Evolutionary conservation across 2,888 invertebrate species (phyloP).

Genomic region (Euclidia mi): DNA sequence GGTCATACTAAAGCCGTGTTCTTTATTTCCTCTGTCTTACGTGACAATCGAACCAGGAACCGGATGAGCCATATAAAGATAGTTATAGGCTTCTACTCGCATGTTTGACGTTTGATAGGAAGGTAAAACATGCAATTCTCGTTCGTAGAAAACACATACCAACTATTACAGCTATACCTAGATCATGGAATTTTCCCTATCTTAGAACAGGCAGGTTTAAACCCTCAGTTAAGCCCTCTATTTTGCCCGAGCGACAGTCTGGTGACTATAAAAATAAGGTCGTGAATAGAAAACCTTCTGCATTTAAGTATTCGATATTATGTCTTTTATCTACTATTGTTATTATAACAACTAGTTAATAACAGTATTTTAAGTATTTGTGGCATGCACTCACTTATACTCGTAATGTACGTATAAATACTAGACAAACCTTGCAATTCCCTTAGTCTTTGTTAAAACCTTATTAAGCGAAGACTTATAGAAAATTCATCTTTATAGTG

Average conservation of each 20-base stretch:
- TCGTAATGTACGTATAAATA: conserved; percentile 10
- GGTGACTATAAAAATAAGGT: too few relatives aligned
- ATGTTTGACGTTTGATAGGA: not conserved
- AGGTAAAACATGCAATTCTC: not conserved
- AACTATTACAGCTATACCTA: too few relatives aligned
- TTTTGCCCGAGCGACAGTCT: too few relatives aligned
- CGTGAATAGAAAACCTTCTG: too few relatives aligned
- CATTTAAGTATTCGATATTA: too few relatives aligned
- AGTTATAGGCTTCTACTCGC: conserved; percentile 8
- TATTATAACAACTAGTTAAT: conserved; percentile 25
- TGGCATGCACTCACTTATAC: conserved; percentile 4
- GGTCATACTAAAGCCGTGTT: not conserved
- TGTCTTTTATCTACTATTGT: not conserved
- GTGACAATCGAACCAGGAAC: conserved; percentile 4
- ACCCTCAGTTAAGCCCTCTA: too few relatives aligned
- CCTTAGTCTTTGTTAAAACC: conserved; percentile 2
- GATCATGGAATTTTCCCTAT: too few relatives aligned
- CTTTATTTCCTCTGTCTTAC: not conserved
- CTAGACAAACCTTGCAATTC: not conserved
- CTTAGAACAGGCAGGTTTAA: too few relatives aligned
- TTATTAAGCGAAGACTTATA: not conserved
- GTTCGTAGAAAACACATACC: not conserved
- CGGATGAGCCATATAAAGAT: not conserved
- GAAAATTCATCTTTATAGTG: too few relatives aligned
- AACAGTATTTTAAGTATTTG: conserved; percentile 23